Percentiles rank a stretch among this genome's conserved stretches.
Conservation (phyloP, 1,140 invertebrate genomes). For the Stenopsyche tienmushanensis region DNA sequence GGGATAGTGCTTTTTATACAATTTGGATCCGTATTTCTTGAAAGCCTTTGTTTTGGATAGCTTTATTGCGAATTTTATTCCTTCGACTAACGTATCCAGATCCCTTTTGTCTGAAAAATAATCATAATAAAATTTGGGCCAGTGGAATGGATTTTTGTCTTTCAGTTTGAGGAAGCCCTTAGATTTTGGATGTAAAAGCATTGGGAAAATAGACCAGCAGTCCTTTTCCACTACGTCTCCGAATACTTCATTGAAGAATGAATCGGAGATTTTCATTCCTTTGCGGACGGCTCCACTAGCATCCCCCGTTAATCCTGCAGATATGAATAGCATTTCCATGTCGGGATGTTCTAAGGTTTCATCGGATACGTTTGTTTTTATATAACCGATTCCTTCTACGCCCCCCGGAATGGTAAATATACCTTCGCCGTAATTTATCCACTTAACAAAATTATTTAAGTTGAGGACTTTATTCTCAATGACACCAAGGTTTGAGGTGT, state of each 20-base stretch:
- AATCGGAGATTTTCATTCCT: conserved; percentile 59
- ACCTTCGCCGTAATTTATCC: conserved; percentile 54
- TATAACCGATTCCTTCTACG: conserved; percentile 65
- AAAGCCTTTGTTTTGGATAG: conserved; percentile 62
- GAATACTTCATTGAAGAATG: conserved; percentile 60
- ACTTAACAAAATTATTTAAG: conserved; percentile 51
- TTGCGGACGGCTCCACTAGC: conserved; percentile 61
- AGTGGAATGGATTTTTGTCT: conserved; percentile 70
- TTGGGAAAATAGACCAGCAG: conserved; percentile 66
- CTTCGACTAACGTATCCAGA: conserved; percentile 66
- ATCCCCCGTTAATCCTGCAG: conserved; percentile 63
- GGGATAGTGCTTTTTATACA: conserved; percentile 61
- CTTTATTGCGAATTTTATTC: conserved; percentile 63
- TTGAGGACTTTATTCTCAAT: conserved; percentile 52
- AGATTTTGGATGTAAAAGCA: conserved; percentile 74
- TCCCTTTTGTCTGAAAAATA: conserved; percentile 59
- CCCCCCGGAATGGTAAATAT: conserved; percentile 59
- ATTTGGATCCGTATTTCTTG: conserved; percentile 57
- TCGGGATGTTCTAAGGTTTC: conserved; percentile 60
- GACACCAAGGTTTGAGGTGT: conserved; percentile 51
- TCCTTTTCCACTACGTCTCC: conserved; percentile 60
- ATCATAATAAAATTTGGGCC: conserved; percentile 73
- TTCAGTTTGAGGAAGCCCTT: conserved; percentile 66
- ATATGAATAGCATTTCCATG: conserved; percentile 65
- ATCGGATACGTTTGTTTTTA: conserved; percentile 60